Evolutionary conservation across 2,797 vertebrate genomes (phyloP).

Genomic region (Rhabdophis nuchalis): DNA sequence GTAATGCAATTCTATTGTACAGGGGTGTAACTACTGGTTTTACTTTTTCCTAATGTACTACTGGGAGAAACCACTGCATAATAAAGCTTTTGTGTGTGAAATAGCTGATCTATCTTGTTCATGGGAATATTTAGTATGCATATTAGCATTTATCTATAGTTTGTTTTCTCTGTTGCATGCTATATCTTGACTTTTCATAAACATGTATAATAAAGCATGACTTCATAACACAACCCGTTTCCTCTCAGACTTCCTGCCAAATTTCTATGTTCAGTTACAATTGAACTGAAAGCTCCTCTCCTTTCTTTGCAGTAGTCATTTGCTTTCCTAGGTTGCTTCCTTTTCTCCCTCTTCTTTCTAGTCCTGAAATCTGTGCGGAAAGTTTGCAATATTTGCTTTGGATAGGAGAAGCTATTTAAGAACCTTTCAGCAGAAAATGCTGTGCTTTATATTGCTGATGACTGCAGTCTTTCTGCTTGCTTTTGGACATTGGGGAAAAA

Average conservation of each 20-base stretch:
- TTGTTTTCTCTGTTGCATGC: slow-evolving; percentile 30
- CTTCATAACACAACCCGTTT: slow-evolving; percentile 29
- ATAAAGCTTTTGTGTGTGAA: neutral
- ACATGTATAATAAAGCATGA: slow-evolving; percentile 30
- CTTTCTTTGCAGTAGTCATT: slow-evolving; percentile 47
- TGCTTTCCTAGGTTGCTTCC: slow-evolving; percentile 29
- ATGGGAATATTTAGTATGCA: slow-evolving; percentile 37
- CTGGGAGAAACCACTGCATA: neutral
- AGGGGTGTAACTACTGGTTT: neutral
- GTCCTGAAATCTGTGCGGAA: slow-evolving; percentile 30
- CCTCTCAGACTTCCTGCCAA: slow-evolving; percentile 48
- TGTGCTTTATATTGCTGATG: slow-evolving; percentile 33
- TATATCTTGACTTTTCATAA: slow-evolving; percentile 35
- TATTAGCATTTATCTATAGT: slow-evolving; percentile 38
- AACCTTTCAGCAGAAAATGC: slow-evolving; percentile 38
- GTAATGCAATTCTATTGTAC: neutral
- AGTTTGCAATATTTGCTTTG: slow-evolving; percentile 59
- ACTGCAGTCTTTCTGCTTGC: slow-evolving; percentile 35
- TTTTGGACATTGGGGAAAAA: slow-evolving; percentile 15
- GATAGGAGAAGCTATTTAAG: slow-evolving; percentile 48
- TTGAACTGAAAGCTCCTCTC: slow-evolving; percentile 34
- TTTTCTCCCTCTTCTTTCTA: slow-evolving; percentile 20
- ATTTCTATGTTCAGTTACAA: slow-evolving; percentile 8
- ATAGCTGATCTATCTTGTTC: slow-evolving; percentile 23
- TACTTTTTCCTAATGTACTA: neutral